These are phyloP conservation scores for Hippocampus comes DNA, from an alignment of 2,113 vertebrate species.

Conservation along the genomic window DNA sequence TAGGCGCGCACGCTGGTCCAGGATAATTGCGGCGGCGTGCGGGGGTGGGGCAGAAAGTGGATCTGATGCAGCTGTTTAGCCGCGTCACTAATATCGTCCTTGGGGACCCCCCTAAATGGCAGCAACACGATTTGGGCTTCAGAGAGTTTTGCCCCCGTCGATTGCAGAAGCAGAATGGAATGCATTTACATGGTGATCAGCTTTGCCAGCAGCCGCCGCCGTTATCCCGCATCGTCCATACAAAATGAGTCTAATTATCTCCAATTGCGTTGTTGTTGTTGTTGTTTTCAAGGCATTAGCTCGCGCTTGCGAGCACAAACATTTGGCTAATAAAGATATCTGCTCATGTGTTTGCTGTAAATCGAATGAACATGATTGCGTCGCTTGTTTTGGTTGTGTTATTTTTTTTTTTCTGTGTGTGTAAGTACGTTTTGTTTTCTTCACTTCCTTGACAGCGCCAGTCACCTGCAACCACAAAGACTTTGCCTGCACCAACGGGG, in stretches of 20 bases:
- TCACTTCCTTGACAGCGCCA: conserved; percentile 74
- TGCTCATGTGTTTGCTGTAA: conserved; percentile 13
- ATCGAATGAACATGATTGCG: conserved; percentile 5
- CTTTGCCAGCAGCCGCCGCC: conserved; percentile 34
- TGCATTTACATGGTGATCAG: conserved; percentile 60
- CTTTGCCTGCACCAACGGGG: conserved; percentile 89
- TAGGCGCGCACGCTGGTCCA: conserved; percentile 23
- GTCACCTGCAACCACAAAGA: conserved; percentile 94
- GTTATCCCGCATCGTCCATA: conserved; percentile 20
- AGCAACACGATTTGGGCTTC: conserved; percentile 45
- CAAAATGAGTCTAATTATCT: conserved; percentile 52
- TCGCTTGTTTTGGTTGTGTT: conserved; percentile 20
- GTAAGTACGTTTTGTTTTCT: neutral
- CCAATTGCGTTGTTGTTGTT: conserved; percentile 3
- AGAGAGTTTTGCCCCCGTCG: conserved; percentile 18
- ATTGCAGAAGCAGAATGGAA: conserved; percentile 43
- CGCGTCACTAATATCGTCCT: conserved; percentile 53
- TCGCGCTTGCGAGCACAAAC: conserved; percentile 17
- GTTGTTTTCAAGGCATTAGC: conserved; percentile 35
- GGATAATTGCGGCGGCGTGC: conserved; percentile 47
- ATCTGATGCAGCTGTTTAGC: conserved; percentile 64
- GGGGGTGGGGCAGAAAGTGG: conserved; percentile 42
- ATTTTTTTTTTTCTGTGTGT: no score
- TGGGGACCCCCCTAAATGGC: conserved; percentile 55
- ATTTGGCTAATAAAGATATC: conserved; percentile 15